A percentile compares a stretch with the other conserved stretches of the same genome.
Conservation (phyloP, 2,888 invertebrate species). For the Clepsis dumicolana region DNA sequence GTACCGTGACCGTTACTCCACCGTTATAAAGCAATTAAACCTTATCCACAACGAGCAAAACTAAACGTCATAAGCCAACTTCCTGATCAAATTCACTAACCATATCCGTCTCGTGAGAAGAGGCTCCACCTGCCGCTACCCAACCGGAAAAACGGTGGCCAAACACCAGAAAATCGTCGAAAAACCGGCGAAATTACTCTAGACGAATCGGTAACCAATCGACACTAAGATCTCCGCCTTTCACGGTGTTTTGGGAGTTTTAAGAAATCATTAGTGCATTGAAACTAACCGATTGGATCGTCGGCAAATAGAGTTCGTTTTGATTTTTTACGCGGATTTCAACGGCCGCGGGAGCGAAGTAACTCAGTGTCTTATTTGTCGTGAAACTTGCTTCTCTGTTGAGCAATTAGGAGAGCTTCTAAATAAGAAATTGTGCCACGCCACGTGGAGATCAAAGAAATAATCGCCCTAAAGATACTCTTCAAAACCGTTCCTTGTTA, state of each 20-base stretch:
- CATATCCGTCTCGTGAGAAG: slow-evolving; percentile 81
- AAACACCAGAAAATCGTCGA: slow-evolving; percentile 83
- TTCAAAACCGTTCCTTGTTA: neutral
- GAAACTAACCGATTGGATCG: slow-evolving; percentile 68
- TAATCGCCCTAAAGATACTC: neutral
- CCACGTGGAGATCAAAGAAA: neutral
- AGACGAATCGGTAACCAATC: slow-evolving; percentile 75
- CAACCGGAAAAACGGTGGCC: slow-evolving; percentile 79
- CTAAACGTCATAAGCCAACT: slow-evolving; percentile 63
- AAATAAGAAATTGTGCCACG: neutral
- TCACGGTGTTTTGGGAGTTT: slow-evolving; percentile 70
- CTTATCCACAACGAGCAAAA: slow-evolving; percentile 51
- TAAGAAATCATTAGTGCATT: slow-evolving; percentile 78
- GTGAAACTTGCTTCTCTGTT: slow-evolving; percentile 4
- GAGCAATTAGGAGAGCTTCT: neutral
- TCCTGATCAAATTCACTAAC: slow-evolving; percentile 67
- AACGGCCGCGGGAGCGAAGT: neutral
- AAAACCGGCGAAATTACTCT: slow-evolving; percentile 79
- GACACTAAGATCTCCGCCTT: slow-evolving; percentile 70
- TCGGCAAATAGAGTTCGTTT: slow-evolving; percentile 56
- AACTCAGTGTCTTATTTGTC: slow-evolving; percentile 28
- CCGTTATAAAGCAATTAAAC: slow-evolving; percentile 43
- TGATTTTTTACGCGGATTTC: slow-evolving; percentile 38
- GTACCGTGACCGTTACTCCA: slow-evolving; percentile 5
- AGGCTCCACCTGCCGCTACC: slow-evolving; percentile 75